Percentiles rank a stretch among this genome's conserved stretches.
Evolutionary conservation across 2,888 invertebrate species (phyloP).

Genomic region (Zelleria hepariella): DNA sequence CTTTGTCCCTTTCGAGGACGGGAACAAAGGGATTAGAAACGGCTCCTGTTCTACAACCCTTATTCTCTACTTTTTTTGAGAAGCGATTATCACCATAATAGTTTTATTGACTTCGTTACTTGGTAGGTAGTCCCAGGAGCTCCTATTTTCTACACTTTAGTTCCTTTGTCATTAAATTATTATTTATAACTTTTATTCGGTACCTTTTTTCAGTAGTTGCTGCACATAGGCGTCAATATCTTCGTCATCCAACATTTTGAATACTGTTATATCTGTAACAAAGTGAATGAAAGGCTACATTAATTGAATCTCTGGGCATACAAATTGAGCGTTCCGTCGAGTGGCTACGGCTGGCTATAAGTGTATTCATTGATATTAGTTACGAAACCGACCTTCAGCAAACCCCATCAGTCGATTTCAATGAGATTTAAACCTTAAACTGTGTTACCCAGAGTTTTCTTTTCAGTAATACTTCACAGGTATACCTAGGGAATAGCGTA

Average conservation of each 20-base stretch:
- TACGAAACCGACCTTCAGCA: neutral
- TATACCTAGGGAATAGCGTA: neutral
- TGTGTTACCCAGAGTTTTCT: neutral
- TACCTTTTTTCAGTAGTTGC: slow-evolving; percentile 28
- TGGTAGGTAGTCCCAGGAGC: too few species aligned
- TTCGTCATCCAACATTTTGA: slow-evolving; percentile 28
- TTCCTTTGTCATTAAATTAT: neutral
- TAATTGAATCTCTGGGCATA: neutral
- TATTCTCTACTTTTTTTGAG: slow-evolving; percentile 7
- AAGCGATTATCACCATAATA: neutral
- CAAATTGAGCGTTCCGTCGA: too few species aligned
- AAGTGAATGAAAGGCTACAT: slow-evolving; percentile 7
- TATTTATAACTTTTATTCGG: neutral
- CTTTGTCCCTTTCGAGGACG: slow-evolving; percentile 10
- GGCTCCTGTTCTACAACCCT: slow-evolving; percentile 1
- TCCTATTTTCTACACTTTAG: too few species aligned
- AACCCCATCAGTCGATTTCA: neutral
- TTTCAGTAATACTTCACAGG: neutral
- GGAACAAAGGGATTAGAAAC: slow-evolving; percentile 10
- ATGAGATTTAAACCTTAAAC: neutral
- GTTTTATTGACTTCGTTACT: neutral
- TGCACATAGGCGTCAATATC: slow-evolving; percentile 26
- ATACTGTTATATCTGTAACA: slow-evolving; percentile 23
- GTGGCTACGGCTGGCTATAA: neutral
- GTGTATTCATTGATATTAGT: neutral